Evolutionary conservation across 2,797 vertebrate species (phyloP).

Genomic region (Liparis tanakae): DNA sequence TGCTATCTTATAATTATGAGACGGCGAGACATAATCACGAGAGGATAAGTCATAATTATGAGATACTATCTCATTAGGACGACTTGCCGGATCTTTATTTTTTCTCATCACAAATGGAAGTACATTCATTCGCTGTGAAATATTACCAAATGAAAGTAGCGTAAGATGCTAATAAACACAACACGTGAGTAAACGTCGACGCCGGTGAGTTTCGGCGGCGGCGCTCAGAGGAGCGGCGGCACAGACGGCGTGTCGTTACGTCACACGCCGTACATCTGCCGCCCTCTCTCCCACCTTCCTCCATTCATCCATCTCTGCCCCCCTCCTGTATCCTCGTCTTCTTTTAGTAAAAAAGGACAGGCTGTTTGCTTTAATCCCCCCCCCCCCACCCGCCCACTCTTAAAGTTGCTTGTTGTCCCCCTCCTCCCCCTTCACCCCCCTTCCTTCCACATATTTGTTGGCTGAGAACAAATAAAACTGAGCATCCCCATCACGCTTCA

Average conservation of each 20-base stretch:
- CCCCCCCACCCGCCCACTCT: not conserved
- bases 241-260: constrained; percentile 64
- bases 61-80: no score
- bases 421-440: not conserved
- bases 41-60: no score
- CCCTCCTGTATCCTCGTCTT: constrained; percentile 42
- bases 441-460: constrained; percentile 67
- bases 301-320: constrained; percentile 42
- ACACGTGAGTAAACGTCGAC: constrained; percentile 47
- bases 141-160: not conserved
- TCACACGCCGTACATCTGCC: constrained; percentile 49
- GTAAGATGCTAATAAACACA: not conserved
- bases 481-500: constrained; percentile 7
- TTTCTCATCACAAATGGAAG: no score
- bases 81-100: no score
- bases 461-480: constrained; percentile 8
- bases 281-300: constrained; percentile 50
- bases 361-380: constrained; percentile 51
- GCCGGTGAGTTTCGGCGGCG: constrained; percentile 37
- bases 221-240: constrained; percentile 67
- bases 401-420: constrained; percentile 17
- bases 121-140: not conserved
- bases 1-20: no score
- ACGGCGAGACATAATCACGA: no score
- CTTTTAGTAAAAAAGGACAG: constrained; percentile 53